Evolutionary conservation across 2,797 vertebrate species (phyloP), one percentile per base, ranked within the genome.

Genomic region (Sciaenops ocellatus): DNA sequence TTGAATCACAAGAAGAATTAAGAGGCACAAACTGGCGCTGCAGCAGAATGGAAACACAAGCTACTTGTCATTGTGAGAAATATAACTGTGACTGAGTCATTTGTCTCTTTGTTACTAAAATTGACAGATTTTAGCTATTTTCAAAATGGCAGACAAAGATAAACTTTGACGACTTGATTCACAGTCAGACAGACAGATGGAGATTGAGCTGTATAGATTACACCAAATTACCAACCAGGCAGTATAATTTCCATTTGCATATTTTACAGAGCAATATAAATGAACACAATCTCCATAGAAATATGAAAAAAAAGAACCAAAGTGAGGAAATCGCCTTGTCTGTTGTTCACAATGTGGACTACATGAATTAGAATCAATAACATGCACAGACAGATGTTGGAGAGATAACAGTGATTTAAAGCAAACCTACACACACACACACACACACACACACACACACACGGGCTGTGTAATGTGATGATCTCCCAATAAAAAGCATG

Each of bases 401-500:
- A 30, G 28, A 69, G 82, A 87, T 85, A 80, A 70, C 28, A 68
- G 34, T 5, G 15, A 78, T 85, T 86, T 75, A 56, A 79, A 79
- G 64, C 26, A 67, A 20, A 69, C 9, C 52, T 7, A 59, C 59
- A 54, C 52, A 24, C 61, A 60, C 16, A 16, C 34, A 54, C 56
- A 42, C 41, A 50, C 75, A 62, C 3, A 60, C 22, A 34, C 18
- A 24, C 24, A 61, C 47, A 51, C 4, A 42, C 30, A 42, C 59
- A 76, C 63, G 76, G 60, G 64, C 20, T 8, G 10, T 83, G 78
- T 86, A 91, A 88, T 85, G 73, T 84, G 80, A 90, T 86, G 80
- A 86, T 88, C 81, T 85, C 63, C 60, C 55, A 12, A 26, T 78
- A 56, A 86, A 89, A 90, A 90, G 71, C 83, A 62, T 54, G 78